Conservation (phyloP, 2,888 invertebrate species). For the Tachina lurida region DNA sequence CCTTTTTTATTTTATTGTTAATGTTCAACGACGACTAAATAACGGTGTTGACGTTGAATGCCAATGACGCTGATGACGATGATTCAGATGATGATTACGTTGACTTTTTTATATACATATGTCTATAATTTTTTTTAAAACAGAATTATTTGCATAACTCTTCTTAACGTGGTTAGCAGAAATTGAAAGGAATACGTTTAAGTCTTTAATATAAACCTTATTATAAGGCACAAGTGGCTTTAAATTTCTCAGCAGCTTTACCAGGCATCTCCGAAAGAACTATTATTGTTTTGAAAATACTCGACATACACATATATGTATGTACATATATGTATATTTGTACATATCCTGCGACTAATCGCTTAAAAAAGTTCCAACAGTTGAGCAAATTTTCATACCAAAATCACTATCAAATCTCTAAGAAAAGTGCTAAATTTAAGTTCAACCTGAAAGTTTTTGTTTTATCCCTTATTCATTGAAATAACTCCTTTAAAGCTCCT, state of each 20-base stretch:
- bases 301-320: too few species aligned
- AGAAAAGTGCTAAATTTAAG: too few species aligned
- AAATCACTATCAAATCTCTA: too few species aligned
- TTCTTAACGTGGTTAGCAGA: background rate
- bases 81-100: conserved; percentile 62
- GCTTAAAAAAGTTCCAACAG: too few species aligned
- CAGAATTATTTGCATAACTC: conserved; percentile 41
- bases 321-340: too few species aligned
- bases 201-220: background rate
- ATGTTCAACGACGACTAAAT: conserved; percentile 71
- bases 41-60: conserved; percentile 71
- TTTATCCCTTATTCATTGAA: background rate
- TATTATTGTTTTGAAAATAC: too few species aligned
- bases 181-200: background rate
- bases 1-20: conserved; percentile 62
- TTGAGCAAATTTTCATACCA: too few species aligned
- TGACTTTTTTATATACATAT: conserved; percentile 34
- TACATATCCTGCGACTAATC: too few species aligned
- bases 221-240: too few species aligned
- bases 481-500: background rate
- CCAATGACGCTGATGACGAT: conserved; percentile 69
- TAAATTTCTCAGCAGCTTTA: too few species aligned
- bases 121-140: conserved; percentile 13
- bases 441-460: background rate
- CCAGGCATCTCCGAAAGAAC: too few species aligned